A percentile compares a stretch with the other conserved stretches of the same genome.
These are phyloP conservation scores for Drosophila varians DNA, from an alignment of 1,140 invertebrate species.

Conservation along the genomic window DNA sequence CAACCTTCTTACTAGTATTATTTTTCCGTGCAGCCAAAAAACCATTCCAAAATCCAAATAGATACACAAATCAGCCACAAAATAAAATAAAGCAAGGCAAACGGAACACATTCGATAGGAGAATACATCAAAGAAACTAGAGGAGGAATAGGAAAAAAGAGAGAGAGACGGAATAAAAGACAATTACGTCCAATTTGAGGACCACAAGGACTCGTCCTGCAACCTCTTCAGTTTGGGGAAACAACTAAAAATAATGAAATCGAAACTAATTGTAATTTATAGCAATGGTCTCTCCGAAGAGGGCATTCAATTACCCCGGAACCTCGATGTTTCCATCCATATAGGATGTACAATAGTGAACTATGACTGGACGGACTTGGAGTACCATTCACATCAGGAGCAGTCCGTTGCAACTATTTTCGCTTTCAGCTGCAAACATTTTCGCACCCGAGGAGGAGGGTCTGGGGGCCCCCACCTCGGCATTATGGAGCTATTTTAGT, in stretches of 20 bases:
- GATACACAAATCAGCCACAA: constrained; percentile 60
- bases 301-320: constrained; percentile 53
- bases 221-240: constrained; percentile 11
- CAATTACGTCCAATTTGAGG: constrained; percentile 72
- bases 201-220: constrained; percentile 28
- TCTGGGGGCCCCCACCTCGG: constrained; percentile 6
- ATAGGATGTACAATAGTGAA: background rate
- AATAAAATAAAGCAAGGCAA: constrained; percentile 30
- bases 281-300: constrained; percentile 25
- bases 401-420: constrained; percentile 45
- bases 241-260: constrained; percentile 46
- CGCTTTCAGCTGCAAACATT: constrained; percentile 67
- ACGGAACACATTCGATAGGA: constrained; percentile 26
- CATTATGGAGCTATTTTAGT: constrained; percentile 73
- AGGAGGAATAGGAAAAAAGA: constrained; percentile 2
- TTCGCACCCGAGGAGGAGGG: background rate
- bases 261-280: constrained; percentile 72
- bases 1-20: no score
- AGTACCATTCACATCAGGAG: constrained; percentile 68
- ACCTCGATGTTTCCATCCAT: background rate
- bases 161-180: constrained; percentile 10
- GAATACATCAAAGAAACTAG: constrained; percentile 20
- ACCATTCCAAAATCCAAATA: constrained; percentile 40
- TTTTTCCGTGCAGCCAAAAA: constrained; percentile 18
- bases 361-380: constrained; percentile 43